Conservation (phyloP, 2,797 vertebrate species). For the Philypnodon macrostomus region DNA sequence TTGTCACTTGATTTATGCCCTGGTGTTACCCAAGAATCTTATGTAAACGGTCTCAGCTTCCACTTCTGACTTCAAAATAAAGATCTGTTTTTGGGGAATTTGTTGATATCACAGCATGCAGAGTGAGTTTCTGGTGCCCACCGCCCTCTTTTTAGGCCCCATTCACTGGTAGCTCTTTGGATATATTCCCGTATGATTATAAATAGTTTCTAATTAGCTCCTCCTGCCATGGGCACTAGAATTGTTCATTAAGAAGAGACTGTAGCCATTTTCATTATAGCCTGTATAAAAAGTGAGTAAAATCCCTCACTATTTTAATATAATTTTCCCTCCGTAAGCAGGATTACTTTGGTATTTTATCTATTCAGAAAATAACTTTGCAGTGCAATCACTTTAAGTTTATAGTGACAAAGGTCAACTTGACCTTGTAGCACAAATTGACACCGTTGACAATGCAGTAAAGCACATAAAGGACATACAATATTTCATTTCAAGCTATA, state of each 20-base stretch:
- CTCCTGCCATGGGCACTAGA: constrained; percentile 67
- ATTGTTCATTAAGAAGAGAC: constrained; percentile 66
- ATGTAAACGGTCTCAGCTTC: constrained; percentile 20
- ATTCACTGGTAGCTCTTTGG: constrained; percentile 47
- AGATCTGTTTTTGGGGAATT: not conserved
- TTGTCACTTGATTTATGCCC: constrained; percentile 12
- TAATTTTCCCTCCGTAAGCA: constrained; percentile 24
- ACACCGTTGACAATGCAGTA: not conserved
- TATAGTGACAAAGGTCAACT: constrained; percentile 29
- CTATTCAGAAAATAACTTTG: constrained; percentile 42
- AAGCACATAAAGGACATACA: no score
- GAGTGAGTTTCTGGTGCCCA: constrained; percentile 18
- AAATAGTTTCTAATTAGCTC: constrained; percentile 79
- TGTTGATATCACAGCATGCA: no score
- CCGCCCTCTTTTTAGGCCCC: constrained; percentile 11
- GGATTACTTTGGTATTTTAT: constrained; percentile 51
- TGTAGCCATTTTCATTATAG: constrained; percentile 53
- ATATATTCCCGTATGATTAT: constrained; percentile 72
- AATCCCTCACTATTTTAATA: constrained; percentile 51
- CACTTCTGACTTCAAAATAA: constrained; percentile 1
- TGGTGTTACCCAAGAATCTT: constrained; percentile 17
- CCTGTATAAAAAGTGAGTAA: constrained; percentile 55
- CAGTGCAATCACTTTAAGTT: constrained; percentile 35
- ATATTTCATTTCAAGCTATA: no score
- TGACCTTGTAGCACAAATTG: constrained; percentile 26